phyloP scores from a whole-genome alignment of 2,888 invertebrate genomes.

The Oscheius sp. region DNA sequence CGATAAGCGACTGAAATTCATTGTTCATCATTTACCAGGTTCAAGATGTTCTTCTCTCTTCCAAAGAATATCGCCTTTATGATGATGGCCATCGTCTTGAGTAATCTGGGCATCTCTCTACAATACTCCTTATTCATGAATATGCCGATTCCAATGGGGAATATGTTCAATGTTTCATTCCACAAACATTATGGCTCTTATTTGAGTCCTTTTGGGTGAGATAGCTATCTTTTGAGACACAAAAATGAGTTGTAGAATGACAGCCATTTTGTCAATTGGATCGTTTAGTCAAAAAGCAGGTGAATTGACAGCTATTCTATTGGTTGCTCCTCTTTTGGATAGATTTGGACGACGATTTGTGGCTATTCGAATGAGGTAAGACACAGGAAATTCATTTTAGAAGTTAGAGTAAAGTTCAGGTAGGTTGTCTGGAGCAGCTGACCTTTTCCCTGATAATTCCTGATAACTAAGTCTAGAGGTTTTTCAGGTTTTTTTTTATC shows the following conservation, averaged over 20 bases:
- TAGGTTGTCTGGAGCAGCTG: not conserved
- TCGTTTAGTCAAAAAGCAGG: not conserved
- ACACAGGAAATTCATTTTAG: not conserved
- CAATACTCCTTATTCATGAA: conserved; percentile 6
- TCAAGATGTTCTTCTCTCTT: not conserved
- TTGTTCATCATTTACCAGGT: too few relatives aligned
- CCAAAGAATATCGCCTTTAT: not conserved
- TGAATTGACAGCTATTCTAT: conserved; percentile 10
- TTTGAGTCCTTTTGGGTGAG: conserved; percentile 16
- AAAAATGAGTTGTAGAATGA: not conserved
- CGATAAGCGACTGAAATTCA: too few relatives aligned
- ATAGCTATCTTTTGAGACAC: not conserved
- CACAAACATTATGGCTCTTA: conserved; percentile 13
- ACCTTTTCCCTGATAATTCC: not conserved
- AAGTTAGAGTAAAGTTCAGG: not conserved
- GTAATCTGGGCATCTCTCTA: not conserved
- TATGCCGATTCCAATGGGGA: conserved; percentile 5
- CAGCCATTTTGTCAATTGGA: not conserved
- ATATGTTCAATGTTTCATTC: conserved; percentile 19
- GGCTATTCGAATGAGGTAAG: conserved; percentile 18
- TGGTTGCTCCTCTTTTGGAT: conserved; percentile 5
- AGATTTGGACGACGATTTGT: conserved; percentile 7
- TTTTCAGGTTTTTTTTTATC: conserved; percentile 7
- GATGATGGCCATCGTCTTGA: not conserved
- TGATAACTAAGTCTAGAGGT: not conserved